Base-by-base conservation (phyloP, 2,888 invertebrate species). In the Amphipoea lucens region DNA sequence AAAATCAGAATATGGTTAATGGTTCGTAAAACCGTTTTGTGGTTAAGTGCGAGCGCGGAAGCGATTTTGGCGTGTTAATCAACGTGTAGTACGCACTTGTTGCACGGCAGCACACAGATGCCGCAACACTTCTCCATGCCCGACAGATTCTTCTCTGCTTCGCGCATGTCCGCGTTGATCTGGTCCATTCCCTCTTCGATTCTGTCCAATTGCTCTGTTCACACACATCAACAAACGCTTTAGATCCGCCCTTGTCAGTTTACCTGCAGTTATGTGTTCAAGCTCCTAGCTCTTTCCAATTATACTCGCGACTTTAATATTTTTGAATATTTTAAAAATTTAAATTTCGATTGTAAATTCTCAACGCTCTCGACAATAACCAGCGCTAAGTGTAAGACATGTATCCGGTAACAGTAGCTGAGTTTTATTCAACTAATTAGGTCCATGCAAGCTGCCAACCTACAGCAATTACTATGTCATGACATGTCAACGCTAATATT, bases 111-210 rank as follows among this genome's bases (percentile, higher is more conserved):
- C 81, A 99, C 99, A 97, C 99, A 99, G 92, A 99, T 98, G 81
- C 99, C 99, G 96, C 99, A 99, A 97, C 99, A 99, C 97, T 99
- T 99, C 97, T 99, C 99, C 99, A 99, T 99, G 88, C 99, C 99
- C 90, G 99, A 99, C 92, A 99, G 97, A 97, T 99, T 99, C 97
- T 99, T 99, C 97, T 99, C 99, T 36, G 99, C 99, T 96, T 99
- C 99, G 93, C 98, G 98, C 99, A 99, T 99, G 96, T 99, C 99
- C 87, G 99, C 98, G 97, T 99, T 99, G 97, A 99, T 99, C 97
- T 99, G 99, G 97, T 99, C 99, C 99, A 99, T 99, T 66, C 99
- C 99, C 97, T 99, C 99, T 97, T 99, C 99, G 97, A 99, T 99
- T 93, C 99, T 98, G 97, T 99, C 99, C 98, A 99, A 97, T 99